These are phyloP conservation scores for Scolanthus callimorphus DNA, from an alignment of 92 coral and sea anemone species.

Conservation along the genomic window DNA sequence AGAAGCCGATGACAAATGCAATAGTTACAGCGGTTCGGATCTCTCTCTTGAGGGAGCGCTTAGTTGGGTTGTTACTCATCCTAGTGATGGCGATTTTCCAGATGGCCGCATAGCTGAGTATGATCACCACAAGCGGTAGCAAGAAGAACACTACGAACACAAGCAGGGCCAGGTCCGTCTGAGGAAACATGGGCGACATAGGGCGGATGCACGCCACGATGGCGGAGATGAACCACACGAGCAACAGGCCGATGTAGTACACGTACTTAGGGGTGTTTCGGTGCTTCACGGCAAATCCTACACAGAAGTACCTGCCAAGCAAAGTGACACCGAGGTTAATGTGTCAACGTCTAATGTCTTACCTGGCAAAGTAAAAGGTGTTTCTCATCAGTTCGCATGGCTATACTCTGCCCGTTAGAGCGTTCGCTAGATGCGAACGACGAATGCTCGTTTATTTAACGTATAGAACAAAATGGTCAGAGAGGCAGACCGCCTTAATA, in stretches of 20 bases:
- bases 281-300: conserved; percentile 83
- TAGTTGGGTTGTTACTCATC: too few relatives aligned
- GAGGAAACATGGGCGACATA: conserved; percentile 20
- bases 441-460: too few relatives aligned
- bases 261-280: too few relatives aligned
- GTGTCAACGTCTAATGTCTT: too few relatives aligned
- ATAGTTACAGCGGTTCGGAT: conserved; percentile 76
- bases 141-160: conserved; percentile 62
- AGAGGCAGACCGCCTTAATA: too few relatives aligned
- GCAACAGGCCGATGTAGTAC: conserved; percentile 59
- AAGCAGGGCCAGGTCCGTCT: conserved; percentile 40
- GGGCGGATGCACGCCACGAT: conserved; percentile 52
- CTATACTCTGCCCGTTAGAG: too few relatives aligned
- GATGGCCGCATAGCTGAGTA: conserved; percentile 70
- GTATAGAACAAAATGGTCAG: too few relatives aligned
- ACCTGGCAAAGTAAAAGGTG: too few relatives aligned
- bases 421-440: too few relatives aligned
- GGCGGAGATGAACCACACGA: conserved; percentile 71
- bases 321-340: conserved; percentile 74
- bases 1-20: too few relatives aligned
- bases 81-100: conserved; percentile 80
- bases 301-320: conserved; percentile 78
- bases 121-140: conserved; percentile 66
- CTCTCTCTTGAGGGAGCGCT: conserved; percentile 74
- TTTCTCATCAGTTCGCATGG: too few relatives aligned